A percentile compares a stretch with the other conserved stretches of the same genome.
Evolutionary conservation across 2,113 vertebrate species (phyloP).

Genomic region (Scophthalmus maximus): DNA sequence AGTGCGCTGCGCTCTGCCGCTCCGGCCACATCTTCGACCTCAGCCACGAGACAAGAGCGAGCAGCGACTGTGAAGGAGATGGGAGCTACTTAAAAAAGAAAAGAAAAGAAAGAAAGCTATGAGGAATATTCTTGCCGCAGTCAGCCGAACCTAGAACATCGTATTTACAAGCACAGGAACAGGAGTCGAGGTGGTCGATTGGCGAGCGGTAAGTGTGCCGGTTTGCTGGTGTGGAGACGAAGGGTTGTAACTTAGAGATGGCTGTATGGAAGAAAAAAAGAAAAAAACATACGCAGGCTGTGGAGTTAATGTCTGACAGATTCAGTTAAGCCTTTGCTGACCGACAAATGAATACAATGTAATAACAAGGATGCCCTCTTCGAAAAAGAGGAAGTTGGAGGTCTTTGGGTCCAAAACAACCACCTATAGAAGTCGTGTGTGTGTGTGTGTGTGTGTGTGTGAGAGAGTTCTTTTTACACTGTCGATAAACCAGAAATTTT

Average conservation of each 20-base stretch:
- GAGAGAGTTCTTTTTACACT: too few relatives aligned
- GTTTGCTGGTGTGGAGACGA: not conserved
- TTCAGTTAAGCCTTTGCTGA: not conserved
- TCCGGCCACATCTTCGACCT: constrained; percentile 11
- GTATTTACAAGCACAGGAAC: not conserved
- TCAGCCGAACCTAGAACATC: not conserved
- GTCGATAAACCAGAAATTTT: too few relatives aligned
- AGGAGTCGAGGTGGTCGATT: not conserved
- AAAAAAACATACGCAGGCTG: not conserved
- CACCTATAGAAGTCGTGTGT: too few relatives aligned
- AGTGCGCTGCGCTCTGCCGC: constrained; percentile 12
- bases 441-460: too few relatives aligned
- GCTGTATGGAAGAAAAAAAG: too few relatives aligned
- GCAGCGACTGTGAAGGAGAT: constrained; percentile 11
- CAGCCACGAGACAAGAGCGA: not conserved
- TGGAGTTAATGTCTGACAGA: not conserved
- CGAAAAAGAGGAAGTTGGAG: constrained; percentile 51
- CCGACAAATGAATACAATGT: not conserved
- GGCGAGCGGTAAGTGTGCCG: constrained; percentile 49
- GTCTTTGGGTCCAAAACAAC: too few relatives aligned
- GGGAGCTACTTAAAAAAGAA: not conserved
- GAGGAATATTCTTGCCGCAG: constrained; percentile 31
- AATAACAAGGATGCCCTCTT: not conserved
- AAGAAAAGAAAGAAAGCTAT: constrained; percentile 19
- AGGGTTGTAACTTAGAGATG: not conserved